Conservation (phyloP, 2,888 invertebrate genomes). For the Oxytorus armatus region DNA sequence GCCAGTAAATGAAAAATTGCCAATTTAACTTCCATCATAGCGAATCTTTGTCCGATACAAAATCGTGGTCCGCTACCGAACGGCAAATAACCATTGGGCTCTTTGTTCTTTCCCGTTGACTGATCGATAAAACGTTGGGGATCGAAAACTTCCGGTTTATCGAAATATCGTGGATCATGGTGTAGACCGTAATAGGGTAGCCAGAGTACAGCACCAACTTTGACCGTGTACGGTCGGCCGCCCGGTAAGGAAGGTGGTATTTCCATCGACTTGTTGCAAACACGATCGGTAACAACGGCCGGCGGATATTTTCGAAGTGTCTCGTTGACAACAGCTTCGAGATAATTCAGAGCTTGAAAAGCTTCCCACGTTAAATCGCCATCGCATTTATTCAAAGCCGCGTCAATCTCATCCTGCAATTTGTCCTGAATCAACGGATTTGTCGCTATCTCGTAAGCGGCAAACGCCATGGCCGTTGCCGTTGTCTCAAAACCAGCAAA, state of each 20-base stretch:
- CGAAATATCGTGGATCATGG: conserved; percentile 83
- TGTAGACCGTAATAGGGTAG: conserved; percentile 83
- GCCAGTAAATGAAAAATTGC: conserved; percentile 73
- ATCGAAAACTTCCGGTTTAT: conserved; percentile 84
- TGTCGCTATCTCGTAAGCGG: conserved; percentile 69
- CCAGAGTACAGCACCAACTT: conserved; percentile 78
- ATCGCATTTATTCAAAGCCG: conserved; percentile 46
- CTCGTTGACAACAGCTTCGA: conserved; percentile 80
- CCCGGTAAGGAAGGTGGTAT: conserved; percentile 79
- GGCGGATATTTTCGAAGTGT: conserved; percentile 79
- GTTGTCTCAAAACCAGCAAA: conserved; percentile 74
- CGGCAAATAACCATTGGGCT: conserved; percentile 78
- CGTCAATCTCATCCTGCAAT: conserved; percentile 73
- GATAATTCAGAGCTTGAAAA: conserved; percentile 75
- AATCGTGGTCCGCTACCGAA: conserved; percentile 81
- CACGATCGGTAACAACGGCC: conserved; percentile 85
- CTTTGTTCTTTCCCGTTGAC: conserved; percentile 81
- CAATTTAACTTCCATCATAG: conserved; percentile 70
- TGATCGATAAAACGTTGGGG: conserved; percentile 84
- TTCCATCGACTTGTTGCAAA: conserved; percentile 85
- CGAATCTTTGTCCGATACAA: conserved; percentile 80
- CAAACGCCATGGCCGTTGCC: conserved; percentile 70
- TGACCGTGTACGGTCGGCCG: conserved; percentile 68
- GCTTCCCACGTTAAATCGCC: conserved; percentile 74
- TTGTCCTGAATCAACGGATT: conserved; percentile 70